Base-by-base conservation (phyloP, 1,140 invertebrate species). In the Drosophila ironensis region DNA sequence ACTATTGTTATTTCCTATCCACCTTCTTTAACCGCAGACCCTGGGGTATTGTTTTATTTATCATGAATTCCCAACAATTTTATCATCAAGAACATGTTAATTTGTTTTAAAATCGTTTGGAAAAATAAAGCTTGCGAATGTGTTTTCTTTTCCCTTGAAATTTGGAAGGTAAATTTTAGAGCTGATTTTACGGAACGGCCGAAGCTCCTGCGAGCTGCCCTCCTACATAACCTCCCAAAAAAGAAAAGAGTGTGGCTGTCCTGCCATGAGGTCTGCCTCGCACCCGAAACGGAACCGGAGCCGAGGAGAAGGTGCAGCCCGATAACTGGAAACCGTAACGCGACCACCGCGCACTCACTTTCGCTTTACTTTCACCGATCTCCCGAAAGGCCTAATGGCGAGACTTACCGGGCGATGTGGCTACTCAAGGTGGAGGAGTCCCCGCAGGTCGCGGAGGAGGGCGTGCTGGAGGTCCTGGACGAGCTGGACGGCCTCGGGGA, bases 381-480 rank as follows among this genome's bases (percentile, higher is more conserved):
- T 3, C n/a, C n/a, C n/a, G n/a, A n/a, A n/a, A n/a, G 19, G 14
- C n/a, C 3, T 9, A 53, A 33, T 46, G 40, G 27, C 25, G 33
- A 9, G 7, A 76, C 74, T 77, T 72, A 77, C 73, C 73, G 48
- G 20, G 35, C 60, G n/a, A n/a, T n/a, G n/a, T n/a, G n/a, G n/a
- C 51, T 78, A 82, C 20, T 84, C 74, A 14, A 70, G 47, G 42
- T 84, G 78, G 69, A 82, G 61, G 19, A 84, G 47, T 27, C 78
- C 73, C 44, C 57, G 50, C 46, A 88, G 64, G 51, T 88, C 78
- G 61, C 88, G 66, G 52, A 71, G 88, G 56, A 88, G 71, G 67
- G 84, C 74, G 61, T 84, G 77, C 44, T 77, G 67, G 38, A 87
- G 28, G 27, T 82, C 77, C 69, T 87, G 70, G 51, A 87, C 84